Evolutionary conservation across 2,797 vertebrate genomes (phyloP).

Genomic region (Gadopsis bispinosus): DNA sequence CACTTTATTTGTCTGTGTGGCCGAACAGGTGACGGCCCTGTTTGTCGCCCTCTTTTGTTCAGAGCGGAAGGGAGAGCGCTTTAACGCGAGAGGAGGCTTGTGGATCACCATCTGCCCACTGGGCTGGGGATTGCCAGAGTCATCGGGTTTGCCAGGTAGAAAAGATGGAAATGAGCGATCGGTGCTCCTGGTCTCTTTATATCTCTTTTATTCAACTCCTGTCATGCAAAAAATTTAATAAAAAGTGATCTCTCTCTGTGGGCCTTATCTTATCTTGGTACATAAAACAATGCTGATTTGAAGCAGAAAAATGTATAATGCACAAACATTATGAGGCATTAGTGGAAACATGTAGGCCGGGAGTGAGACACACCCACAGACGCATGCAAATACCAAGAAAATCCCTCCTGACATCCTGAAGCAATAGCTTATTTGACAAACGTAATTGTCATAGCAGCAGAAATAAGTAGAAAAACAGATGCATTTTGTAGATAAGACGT

Average conservation of each 20-base stretch:
- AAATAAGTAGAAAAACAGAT: background rate
- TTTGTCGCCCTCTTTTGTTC: slow-evolving; percentile 76
- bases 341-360: background rate
- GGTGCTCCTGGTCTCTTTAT: slow-evolving; percentile 22
- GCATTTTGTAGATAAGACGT: background rate
- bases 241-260: background rate
- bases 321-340: background rate
- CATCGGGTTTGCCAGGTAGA: slow-evolving; percentile 68
- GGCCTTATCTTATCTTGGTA: background rate
- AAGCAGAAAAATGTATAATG: background rate
- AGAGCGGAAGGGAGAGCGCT: slow-evolving; percentile 73
- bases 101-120: slow-evolving; percentile 81
- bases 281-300: background rate
- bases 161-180: slow-evolving; percentile 32
- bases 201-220: background rate
- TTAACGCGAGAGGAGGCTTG: slow-evolving; percentile 71
- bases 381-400: background rate
- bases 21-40: slow-evolving; percentile 71
- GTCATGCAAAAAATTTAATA: background rate
- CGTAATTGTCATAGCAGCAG: background rate
- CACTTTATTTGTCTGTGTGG: slow-evolving; percentile 28
- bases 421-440: background rate
- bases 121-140: slow-evolving; percentile 65
- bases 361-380: background rate
- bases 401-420: background rate